A percentile compares a stretch with the other conserved stretches of the same genome.
phyloP scores from a whole-genome alignment of 2,797 vertebrate genomes.

The Myotis vivesi region DNA sequence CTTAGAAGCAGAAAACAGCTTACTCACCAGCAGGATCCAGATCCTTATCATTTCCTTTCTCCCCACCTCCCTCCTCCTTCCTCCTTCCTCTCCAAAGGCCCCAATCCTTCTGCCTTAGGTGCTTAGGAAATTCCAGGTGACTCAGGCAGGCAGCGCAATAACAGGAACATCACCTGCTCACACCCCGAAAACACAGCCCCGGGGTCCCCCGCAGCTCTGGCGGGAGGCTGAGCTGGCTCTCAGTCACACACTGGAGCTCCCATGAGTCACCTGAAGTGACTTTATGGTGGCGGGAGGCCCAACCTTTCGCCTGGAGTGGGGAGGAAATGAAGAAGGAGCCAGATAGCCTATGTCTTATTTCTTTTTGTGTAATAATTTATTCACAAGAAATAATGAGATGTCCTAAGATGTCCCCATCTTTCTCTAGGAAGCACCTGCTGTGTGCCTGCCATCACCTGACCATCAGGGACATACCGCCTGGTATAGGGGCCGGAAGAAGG shows the following conservation, averaged over 20 bases:
- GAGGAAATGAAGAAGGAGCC: not conserved
- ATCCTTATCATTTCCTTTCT: not conserved
- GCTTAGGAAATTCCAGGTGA: slow-evolving; percentile 69
- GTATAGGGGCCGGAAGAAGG: not conserved
- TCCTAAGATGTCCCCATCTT: not conserved
- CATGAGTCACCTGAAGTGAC: not conserved
- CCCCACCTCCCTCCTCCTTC: not conserved
- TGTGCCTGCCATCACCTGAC: not conserved
- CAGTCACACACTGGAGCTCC: not conserved
- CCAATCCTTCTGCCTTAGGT: not conserved
- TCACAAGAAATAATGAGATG: not conserved
- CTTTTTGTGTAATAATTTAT: not conserved
- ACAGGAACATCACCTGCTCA: slow-evolving; percentile 50
- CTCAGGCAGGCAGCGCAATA: not conserved
- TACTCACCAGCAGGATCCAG: slow-evolving; percentile 23
- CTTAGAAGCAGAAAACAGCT: not conserved
- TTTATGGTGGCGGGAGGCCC: not conserved
- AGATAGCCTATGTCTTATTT: not conserved
- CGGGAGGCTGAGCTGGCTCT: not conserved
- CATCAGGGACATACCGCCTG: not conserved
- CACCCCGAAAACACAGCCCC: not conserved
- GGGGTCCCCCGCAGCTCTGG: not conserved
- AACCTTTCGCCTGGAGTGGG: not conserved
- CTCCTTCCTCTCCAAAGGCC: not conserved
- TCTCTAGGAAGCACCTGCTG: not conserved